Conservation (phyloP, 1,140 invertebrate genomes). For the Leptinotarsa defecta region DNA sequence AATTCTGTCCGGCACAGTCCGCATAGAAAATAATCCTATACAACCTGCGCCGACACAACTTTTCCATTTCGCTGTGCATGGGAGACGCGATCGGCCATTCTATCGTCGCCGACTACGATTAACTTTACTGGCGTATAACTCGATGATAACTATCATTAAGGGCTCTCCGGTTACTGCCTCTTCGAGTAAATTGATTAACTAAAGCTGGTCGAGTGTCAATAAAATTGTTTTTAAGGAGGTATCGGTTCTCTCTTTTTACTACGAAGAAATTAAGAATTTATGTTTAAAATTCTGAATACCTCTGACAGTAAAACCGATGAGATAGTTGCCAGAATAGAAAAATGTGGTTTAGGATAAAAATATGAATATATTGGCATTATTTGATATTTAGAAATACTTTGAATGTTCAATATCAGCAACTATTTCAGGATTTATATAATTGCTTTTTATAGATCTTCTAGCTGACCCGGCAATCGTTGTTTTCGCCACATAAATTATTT, state of each 20-base stretch:
- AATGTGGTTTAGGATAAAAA: too few relatives aligned
- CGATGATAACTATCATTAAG: conserved; percentile 49
- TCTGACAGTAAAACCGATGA: too few relatives aligned
- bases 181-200: conserved; percentile 46
- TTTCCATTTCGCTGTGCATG: conserved; percentile 43
- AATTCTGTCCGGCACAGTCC: conserved; percentile 10
- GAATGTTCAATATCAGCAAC: too few relatives aligned
- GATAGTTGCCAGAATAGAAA: too few relatives aligned
- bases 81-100: conserved; percentile 14
- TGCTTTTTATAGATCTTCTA: too few relatives aligned
- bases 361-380: too few relatives aligned
- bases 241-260: not conserved
- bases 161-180: conserved; percentile 34
- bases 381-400: too few relatives aligned
- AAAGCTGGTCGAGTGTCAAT: conserved; percentile 38
- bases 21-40: conserved; percentile 31
- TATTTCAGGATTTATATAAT: too few relatives aligned
- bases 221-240: conserved; percentile 36
- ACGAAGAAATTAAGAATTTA: too few relatives aligned
- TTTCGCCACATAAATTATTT: too few relatives aligned
- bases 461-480: too few relatives aligned
- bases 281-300: too few relatives aligned
- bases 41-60: conserved; percentile 48
- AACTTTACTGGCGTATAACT: conserved; percentile 46
- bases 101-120: conserved; percentile 33